Percentiles rank a stretch among this genome's conserved stretches.
phyloP scores from a whole-genome alignment of 2,888 invertebrate species.

The Metacarcinus magister region DNA sequence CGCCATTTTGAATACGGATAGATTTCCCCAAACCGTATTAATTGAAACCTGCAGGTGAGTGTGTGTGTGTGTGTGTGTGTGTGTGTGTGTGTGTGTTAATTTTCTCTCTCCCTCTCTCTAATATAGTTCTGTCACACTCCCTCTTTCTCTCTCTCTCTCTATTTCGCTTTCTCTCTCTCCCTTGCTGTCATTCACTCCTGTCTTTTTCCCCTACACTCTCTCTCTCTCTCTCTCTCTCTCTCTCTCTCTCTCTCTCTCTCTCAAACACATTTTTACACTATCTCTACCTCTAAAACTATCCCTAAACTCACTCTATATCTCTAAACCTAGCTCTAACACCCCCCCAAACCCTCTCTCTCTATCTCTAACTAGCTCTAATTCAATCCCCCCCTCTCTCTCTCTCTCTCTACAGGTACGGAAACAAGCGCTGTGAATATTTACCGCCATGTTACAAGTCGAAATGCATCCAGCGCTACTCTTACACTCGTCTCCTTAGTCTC shows the following conservation, averaged over 20 bases:
- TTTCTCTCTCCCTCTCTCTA: conserved; percentile 55
- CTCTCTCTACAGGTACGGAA: conserved; percentile 83
- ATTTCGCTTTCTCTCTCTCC: too few species aligned
- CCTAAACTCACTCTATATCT: too few species aligned
- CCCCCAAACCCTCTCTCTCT: neutral
- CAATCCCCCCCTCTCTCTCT: neutral
- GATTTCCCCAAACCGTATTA: conserved; percentile 84
- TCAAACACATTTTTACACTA: too few species aligned
- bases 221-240: too few species aligned
- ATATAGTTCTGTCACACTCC: too few species aligned
- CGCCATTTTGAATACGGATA: conserved; percentile 84
- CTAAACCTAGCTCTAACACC: too few species aligned
- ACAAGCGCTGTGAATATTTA: conserved; percentile 84
- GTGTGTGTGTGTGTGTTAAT: neutral
- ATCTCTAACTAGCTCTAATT: conserved; percentile 19
- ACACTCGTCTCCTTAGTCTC: conserved; percentile 84
- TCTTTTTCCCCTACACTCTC: too few species aligned
- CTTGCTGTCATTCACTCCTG: too few species aligned
- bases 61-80: neutral
- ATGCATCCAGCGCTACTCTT: conserved; percentile 84
- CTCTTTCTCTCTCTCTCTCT: too few species aligned
- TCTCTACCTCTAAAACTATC: too few species aligned
- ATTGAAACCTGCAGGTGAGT: conserved; percentile 84
- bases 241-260: neutral
- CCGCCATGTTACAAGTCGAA: conserved; percentile 84